phyloP scores from a whole-genome alignment of 2,113 vertebrate species.

The Guaruba guarouba region DNA sequence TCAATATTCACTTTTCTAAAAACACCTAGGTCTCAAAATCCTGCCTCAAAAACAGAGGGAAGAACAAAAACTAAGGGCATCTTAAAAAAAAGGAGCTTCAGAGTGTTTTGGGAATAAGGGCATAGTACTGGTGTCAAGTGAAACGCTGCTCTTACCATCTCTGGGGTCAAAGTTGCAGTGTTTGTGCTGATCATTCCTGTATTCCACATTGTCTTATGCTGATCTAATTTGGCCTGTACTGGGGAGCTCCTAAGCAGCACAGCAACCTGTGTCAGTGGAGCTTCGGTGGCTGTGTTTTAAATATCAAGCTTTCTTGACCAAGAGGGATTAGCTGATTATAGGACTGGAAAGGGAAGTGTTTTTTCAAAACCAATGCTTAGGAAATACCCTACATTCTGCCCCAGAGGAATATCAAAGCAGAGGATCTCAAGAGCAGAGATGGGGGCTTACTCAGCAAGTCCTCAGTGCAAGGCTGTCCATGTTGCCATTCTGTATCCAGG shows the following conservation, averaged over 20 bases:
- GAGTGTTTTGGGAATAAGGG: background rate
- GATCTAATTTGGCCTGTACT: background rate
- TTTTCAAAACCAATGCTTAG: background rate
- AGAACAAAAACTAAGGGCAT: background rate
- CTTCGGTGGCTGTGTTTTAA: background rate
- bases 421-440: background rate
- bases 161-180: background rate
- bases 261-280: rapidly evolving
- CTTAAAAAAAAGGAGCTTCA: background rate
- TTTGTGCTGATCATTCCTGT: background rate
- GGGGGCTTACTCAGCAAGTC: background rate
- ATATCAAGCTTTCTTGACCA: background rate
- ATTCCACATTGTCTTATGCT: rapidly evolving
- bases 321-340: background rate
- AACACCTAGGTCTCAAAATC: background rate
- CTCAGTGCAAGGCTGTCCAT: background rate
- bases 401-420: background rate
- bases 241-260: background rate
- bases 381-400: background rate
- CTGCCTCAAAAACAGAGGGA: background rate
- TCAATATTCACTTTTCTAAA: background rate
- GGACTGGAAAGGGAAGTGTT: background rate
- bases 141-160: background rate
- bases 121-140: background rate
- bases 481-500: background rate